Evolutionary conservation across 2,888 invertebrate species (phyloP).

Genomic region (Ferrisia virgata): DNA sequence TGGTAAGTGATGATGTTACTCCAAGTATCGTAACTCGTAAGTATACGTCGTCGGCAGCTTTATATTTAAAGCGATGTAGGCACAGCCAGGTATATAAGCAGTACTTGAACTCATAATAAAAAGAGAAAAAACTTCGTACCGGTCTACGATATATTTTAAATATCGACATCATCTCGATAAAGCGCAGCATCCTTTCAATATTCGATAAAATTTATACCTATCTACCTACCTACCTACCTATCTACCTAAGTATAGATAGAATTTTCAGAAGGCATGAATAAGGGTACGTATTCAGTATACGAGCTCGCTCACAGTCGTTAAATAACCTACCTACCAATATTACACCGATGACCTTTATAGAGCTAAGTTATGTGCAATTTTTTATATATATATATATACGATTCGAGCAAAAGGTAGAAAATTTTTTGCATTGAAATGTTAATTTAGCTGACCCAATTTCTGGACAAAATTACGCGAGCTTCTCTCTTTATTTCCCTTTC

Average conservation of each 20-base stretch:
- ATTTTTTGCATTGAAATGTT: neutral
- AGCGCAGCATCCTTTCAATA: neutral
- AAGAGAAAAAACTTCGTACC: neutral
- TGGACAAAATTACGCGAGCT: conserved; percentile 11
- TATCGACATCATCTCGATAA: neutral
- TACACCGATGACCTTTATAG: neutral
- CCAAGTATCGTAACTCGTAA: no score
- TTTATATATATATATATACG: no score
- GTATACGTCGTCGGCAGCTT: neutral
- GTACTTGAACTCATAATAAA: neutral
- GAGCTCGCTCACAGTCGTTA: neutral
- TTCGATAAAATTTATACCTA: neutral
- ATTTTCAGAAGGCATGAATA: neutral
- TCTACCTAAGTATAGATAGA: neutral
- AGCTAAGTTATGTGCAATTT: neutral
- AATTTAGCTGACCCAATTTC: conserved; percentile 9
- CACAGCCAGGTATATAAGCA: no score
- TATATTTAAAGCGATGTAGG: neutral
- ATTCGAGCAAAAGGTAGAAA: neutral
- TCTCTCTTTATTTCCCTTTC: neutral
- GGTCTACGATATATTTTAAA: neutral
- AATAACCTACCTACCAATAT: neutral
- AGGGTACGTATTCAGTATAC: no score
- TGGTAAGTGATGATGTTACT: conserved; percentile 28
- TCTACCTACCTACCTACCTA: no score